Conservation (phyloP, 2,888 invertebrate species). For the Horisme vitalbata region DNA sequence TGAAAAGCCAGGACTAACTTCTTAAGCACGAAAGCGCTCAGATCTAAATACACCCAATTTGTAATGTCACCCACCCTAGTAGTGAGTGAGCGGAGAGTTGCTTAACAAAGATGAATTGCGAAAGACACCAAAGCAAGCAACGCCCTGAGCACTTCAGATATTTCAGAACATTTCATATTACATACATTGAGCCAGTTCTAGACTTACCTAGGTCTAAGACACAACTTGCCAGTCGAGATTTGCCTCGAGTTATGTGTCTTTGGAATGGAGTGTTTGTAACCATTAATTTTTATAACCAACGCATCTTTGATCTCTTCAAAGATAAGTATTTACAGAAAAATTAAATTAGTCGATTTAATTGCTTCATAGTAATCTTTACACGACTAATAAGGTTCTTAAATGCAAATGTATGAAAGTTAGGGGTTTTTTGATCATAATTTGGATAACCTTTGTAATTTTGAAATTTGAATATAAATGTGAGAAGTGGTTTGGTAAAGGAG, state of each 20-base stretch:
- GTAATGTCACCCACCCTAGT: too few species aligned
- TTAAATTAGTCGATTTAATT: constrained; percentile 35
- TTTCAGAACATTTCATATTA: too few species aligned
- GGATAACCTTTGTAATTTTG: constrained; percentile 30
- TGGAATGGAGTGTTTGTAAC: constrained; percentile 67
- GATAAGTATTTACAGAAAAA: constrained; percentile 40
- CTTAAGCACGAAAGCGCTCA: too few species aligned
- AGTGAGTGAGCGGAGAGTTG: too few species aligned
- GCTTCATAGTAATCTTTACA: constrained; percentile 38
- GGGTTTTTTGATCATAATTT: constrained; percentile 29
- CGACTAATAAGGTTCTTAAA: constrained; percentile 37
- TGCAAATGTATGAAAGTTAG: constrained; percentile 34
- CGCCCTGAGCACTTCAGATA: too few species aligned
- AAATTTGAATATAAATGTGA: constrained; percentile 30
- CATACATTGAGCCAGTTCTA: constrained; percentile 8
- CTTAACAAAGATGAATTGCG: too few species aligned
- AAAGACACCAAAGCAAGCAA: too few species aligned
- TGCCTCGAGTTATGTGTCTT: constrained; percentile 57
- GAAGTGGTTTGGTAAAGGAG: constrained; percentile 15
- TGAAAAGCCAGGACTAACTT: too few species aligned
- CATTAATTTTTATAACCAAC: constrained; percentile 69
- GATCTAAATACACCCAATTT: too few species aligned
- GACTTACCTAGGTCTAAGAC: constrained; percentile 22
- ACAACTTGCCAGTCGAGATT: constrained; percentile 47
- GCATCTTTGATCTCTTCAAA: constrained; percentile 56